Conservation (phyloP, 2,113 vertebrate genomes). For the Nanorana parkeri region DNA sequence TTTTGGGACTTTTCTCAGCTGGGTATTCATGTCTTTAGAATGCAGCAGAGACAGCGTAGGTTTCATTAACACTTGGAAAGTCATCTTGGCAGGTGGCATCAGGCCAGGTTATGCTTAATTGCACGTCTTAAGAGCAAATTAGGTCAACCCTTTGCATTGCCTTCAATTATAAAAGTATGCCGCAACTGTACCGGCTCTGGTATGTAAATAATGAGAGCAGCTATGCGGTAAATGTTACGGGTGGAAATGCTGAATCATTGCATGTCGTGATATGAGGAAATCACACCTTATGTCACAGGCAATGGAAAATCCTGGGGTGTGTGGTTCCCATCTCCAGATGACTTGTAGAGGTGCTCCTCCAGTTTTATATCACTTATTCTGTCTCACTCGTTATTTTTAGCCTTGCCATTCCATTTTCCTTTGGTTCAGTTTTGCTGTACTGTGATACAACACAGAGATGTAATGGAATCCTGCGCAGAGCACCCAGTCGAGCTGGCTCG, state of each 20-base stretch:
- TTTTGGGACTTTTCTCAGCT: background rate
- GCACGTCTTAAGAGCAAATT: constrained; percentile 48
- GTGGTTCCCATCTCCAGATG: too few relatives aligned
- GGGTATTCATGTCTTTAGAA: background rate
- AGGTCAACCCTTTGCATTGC: constrained; percentile 12
- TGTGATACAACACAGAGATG: too few relatives aligned
- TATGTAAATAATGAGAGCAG: constrained; percentile 24
- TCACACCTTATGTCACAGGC: too few relatives aligned
- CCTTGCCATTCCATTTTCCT: too few relatives aligned
- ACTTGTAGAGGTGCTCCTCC: too few relatives aligned
- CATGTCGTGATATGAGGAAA: too few relatives aligned
- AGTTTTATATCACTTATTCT: too few relatives aligned
- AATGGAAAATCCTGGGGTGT: too few relatives aligned
- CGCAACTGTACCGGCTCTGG: background rate
- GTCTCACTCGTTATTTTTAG: too few relatives aligned
- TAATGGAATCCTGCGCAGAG: too few relatives aligned
- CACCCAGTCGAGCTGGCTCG: too few relatives aligned
- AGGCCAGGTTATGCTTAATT: background rate
- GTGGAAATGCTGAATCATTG: background rate
- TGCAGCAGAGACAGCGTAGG: constrained; percentile 63
- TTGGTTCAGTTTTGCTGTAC: too few relatives aligned
- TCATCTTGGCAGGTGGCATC: background rate
- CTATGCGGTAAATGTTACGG: background rate
- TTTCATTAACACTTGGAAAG: constrained; percentile 60
- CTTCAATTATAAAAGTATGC: background rate